A percentile compares a stretch with the other conserved stretches of the same genome.
phyloP scores from a whole-genome alignment of 64 coral and sea anemone genomes.

The Montipora capricornis region DNA sequence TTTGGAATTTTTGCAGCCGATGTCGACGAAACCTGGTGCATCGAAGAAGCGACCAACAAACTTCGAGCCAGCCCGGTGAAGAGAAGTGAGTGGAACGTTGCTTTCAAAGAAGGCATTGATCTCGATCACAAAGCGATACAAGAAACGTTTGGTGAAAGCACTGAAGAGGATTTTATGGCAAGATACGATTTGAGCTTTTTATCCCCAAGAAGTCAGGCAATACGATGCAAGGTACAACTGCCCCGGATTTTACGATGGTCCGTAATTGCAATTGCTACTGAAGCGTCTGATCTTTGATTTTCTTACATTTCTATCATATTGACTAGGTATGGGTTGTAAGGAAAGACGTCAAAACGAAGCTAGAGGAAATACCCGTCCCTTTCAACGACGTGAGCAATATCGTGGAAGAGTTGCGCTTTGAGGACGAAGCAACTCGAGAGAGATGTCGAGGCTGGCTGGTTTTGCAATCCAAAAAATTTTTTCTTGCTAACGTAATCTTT shows the following conservation, averaged over 20 bases:
- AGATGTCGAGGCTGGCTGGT: conserved; percentile 39
- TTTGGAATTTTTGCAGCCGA: conserved; percentile 8
- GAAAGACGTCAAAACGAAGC: not conserved
- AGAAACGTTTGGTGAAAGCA: not conserved
- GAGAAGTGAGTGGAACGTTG: not conserved
- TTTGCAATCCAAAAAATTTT: conserved; percentile 32
- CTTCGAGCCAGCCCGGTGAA: not conserved
- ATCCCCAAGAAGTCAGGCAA: conserved; percentile 14
- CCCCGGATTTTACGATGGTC: no score
- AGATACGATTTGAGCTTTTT: conserved; percentile 23
- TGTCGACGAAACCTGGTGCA: conserved; percentile 4
- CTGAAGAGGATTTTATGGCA: not conserved
- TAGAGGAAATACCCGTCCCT: conserved; percentile 38
- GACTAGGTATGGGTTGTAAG: conserved; percentile 28
- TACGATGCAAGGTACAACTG: conserved; percentile 13
- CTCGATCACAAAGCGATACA: not conserved
- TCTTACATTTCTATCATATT: not conserved
- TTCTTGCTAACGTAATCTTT: conserved; percentile 27
- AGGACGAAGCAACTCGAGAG: conserved; percentile 1
- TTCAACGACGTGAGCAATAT: conserved; percentile 21
- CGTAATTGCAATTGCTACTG: no score
- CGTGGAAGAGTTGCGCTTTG: conserved; percentile 34
- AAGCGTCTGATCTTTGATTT: not conserved
- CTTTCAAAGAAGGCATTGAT: conserved; percentile 33
- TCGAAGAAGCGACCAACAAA: not conserved